A percentile compares a stretch with the other conserved stretches of the same genome.
phyloP scores from a whole-genome alignment of 1,140 invertebrate genomes.

The Pseudomyrmex gracilis region DNA sequence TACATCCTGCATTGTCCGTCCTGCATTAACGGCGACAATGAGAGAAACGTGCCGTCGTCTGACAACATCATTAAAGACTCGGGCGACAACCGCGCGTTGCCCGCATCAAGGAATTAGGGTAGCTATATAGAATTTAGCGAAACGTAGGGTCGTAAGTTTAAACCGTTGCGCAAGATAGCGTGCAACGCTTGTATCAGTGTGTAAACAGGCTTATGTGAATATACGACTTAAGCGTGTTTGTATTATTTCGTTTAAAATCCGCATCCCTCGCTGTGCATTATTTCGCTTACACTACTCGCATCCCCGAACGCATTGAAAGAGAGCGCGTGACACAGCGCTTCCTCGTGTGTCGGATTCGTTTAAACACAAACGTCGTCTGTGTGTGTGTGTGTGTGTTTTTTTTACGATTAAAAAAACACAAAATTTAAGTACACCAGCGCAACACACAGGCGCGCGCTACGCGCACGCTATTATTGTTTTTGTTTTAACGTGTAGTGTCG shows the following conservation, averaged over 20 bases:
- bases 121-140: constrained; percentile 35
- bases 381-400: no score
- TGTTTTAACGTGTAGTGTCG: no score
- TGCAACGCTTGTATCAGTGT: constrained; percentile 1
- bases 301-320: no score
- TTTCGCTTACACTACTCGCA: no score
- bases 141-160: constrained; percentile 43
- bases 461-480: no score
- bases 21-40: constrained; percentile 50
- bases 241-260: not conserved
- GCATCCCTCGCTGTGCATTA: not conserved
- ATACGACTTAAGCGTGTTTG: not conserved
- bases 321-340: no score
- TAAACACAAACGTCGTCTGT: no score
- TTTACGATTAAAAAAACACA: no score
- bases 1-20: constrained; percentile 39
- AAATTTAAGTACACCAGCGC: no score
- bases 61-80: constrained; percentile 54
- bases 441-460: no score
- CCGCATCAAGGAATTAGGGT: constrained; percentile 27
- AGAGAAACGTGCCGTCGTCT: constrained; percentile 39
- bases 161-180: constrained; percentile 10
- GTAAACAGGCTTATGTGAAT: not conserved
- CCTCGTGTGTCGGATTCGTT: no score
- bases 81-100: constrained; percentile 24